Conservation (phyloP, 2,797 vertebrate species). For the Siniperca obscura region DNA sequence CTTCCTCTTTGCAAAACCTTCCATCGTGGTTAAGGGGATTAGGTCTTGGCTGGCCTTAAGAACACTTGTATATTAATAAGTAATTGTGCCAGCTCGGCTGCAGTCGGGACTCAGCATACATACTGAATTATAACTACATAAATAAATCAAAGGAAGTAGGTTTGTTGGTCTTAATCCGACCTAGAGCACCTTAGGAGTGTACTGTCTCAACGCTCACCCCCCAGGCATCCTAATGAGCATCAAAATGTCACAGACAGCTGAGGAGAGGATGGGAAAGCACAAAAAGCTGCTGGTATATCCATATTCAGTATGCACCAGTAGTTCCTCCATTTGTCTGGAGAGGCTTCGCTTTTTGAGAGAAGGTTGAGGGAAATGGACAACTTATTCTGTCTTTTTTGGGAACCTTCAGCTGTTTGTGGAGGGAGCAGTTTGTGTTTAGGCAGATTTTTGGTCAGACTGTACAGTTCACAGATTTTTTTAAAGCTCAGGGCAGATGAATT, state of each 20-base stretch:
- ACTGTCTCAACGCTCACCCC: conserved; percentile 25
- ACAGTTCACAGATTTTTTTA: neutral
- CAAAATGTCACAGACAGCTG: conserved; percentile 64
- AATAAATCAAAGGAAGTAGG: conserved; percentile 69
- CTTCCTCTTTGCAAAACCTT: conserved; percentile 64
- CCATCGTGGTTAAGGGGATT: conserved; percentile 64
- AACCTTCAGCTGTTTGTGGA: neutral
- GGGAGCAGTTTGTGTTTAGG: neutral
- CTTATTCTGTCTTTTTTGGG: neutral
- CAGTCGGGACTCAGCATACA: conserved; percentile 35
- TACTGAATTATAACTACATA: conserved; percentile 68
- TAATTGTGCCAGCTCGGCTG: conserved; percentile 49
- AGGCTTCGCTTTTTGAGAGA: conserved; percentile 48
- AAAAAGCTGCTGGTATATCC: conserved; percentile 41
- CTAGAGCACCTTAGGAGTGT: conserved; percentile 51
- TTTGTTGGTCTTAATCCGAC: conserved; percentile 70
- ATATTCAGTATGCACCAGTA: conserved; percentile 70
- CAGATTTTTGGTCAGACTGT: neutral
- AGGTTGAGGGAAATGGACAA: conserved; percentile 33
- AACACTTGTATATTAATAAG: conserved; percentile 62
- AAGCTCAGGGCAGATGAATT: neutral
- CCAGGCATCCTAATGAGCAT: conserved; percentile 74
- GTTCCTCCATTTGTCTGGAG: conserved; percentile 42
- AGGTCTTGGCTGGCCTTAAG: conserved; percentile 38
- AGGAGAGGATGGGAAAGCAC: conserved; percentile 42